phyloP scores from a whole-genome alignment of 2,797 vertebrate species.

The Bryconaethiops microstoma region DNA sequence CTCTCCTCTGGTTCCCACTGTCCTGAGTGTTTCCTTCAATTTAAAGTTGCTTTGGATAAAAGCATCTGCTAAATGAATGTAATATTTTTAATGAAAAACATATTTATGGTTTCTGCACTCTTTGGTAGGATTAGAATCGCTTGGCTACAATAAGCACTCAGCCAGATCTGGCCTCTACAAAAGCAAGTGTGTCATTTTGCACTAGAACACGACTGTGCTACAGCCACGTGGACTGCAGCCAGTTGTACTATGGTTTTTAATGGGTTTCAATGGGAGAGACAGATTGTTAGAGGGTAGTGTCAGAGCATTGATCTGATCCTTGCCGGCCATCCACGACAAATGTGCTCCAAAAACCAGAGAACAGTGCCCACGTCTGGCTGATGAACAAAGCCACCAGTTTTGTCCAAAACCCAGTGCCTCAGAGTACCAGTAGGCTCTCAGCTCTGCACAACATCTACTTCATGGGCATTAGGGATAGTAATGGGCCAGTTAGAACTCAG shows the following conservation, averaged over 20 bases:
- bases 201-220: slow-evolving; percentile 30
- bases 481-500: slow-evolving; percentile 33
- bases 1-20: no score
- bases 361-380: slow-evolving; percentile 16
- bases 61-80: no score
- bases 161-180: background rate
- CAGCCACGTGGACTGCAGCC: slow-evolving; percentile 18
- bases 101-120: background rate
- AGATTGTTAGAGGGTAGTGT: slow-evolving; percentile 49
- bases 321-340: slow-evolving; percentile 31
- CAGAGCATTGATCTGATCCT: slow-evolving; percentile 40
- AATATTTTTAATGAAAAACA: slow-evolving; percentile 12
- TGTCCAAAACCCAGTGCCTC: slow-evolving; percentile 5
- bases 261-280: slow-evolving; percentile 55
- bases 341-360: slow-evolving; percentile 20
- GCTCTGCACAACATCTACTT: slow-evolving; percentile 26
- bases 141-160: background rate
- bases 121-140: background rate
- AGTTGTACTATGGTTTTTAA: slow-evolving; percentile 51
- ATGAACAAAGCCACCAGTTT: slow-evolving; percentile 9
- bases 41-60: no score
- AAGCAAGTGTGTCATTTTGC: slow-evolving; percentile 40
- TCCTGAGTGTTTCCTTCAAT: no score
- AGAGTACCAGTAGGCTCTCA: slow-evolving; percentile 21
- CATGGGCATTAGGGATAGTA: slow-evolving; percentile 39